Evolutionary conservation across 2,797 vertebrate species (phyloP).

Genomic region (Neopelma chrysocephalum): DNA sequence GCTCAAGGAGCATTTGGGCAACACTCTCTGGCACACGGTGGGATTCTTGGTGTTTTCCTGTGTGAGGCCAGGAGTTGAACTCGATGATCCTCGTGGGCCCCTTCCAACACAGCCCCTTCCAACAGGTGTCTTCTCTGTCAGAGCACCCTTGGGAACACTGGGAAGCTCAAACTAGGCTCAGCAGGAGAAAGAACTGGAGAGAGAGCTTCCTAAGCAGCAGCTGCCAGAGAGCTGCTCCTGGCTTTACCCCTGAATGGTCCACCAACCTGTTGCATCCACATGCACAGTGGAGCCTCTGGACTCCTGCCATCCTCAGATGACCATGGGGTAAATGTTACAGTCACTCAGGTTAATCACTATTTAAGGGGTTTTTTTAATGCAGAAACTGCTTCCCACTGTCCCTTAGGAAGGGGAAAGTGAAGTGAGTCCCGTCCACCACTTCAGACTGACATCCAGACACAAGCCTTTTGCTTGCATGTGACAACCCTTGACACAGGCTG

Average conservation of each 20-base stretch:
- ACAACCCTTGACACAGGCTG: not conserved
- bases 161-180: not conserved
- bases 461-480: accelerated
- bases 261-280: not conserved
- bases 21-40: not conserved
- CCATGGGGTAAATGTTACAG: accelerated
- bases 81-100: not conserved
- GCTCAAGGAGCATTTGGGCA: not conserved
- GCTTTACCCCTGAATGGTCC: not conserved
- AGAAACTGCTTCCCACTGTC: not conserved
- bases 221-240: not conserved
- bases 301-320: not conserved
- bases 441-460: not conserved
- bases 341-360: not conserved
- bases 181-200: not conserved
- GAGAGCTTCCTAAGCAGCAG: not conserved
- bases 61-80: not conserved
- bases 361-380: not conserved
- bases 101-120: not conserved
- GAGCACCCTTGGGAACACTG: not conserved
- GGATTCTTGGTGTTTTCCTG: not conserved
- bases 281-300: not conserved
- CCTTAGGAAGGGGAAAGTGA: accelerated
- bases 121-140: not conserved
- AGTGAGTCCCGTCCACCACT: not conserved